These are phyloP conservation scores for Drosophila kanekoi DNA, from an alignment of 2,888 invertebrate species.

Conservation along the genomic window DNA sequence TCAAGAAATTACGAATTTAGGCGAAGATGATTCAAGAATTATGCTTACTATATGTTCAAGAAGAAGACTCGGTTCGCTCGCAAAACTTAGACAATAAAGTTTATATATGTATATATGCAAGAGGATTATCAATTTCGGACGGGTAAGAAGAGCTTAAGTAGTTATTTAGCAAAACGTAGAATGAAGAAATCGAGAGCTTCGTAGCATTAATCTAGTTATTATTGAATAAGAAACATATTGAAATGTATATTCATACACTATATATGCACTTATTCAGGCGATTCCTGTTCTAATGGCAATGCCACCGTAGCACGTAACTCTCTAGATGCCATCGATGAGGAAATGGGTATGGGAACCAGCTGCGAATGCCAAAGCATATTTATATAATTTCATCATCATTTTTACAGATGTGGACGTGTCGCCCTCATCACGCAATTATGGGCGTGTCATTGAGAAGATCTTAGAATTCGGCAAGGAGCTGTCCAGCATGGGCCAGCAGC, in stretches of 20 bases:
- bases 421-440: constrained; percentile 83
- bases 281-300: constrained; percentile 84
- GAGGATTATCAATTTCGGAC: not conserved
- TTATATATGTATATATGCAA: constrained; percentile 1
- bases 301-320: constrained; percentile 85
- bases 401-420: constrained; percentile 83
- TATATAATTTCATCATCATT: not conserved
- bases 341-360: constrained; percentile 87
- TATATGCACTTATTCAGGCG: constrained; percentile 66
- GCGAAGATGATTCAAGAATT: not conserved
- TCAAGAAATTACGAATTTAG: not conserved
- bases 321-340: constrained; percentile 89
- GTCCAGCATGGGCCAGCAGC: constrained; percentile 94
- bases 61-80: not conserved
- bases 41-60: not conserved
- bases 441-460: constrained; percentile 94
- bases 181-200: not conserved
- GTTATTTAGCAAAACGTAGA: constrained; percentile 3
- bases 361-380: not conserved
- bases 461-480: constrained; percentile 97
- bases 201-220: not conserved
- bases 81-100: not conserved
- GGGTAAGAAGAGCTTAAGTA: constrained; percentile 2
- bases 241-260: not conserved
- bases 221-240: not conserved